phyloP scores from a whole-genome alignment of 1,140 invertebrate species.

The Drosophila willistoni region DNA sequence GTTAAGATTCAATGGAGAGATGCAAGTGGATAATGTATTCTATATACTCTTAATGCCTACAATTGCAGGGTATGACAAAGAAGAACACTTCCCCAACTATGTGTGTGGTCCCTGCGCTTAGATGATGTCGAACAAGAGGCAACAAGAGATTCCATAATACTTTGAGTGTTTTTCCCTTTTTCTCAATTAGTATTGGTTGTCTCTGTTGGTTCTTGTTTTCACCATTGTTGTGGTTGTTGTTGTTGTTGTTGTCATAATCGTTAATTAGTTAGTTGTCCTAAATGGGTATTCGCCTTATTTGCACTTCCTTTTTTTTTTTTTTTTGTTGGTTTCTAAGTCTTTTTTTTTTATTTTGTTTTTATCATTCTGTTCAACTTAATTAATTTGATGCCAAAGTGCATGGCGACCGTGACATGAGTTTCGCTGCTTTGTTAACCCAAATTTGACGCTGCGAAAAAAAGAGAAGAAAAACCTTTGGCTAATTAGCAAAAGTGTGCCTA shows the following conservation, averaged over 20 bases:
- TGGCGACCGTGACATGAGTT: conserved; percentile 8
- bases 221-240: conserved; percentile 48
- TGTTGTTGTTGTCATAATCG: conserved; percentile 59
- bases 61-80: background rate
- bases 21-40: no score
- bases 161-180: background rate
- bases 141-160: background rate
- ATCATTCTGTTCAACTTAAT: conserved; percentile 64
- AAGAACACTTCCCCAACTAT: background rate
- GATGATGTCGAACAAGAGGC: background rate
- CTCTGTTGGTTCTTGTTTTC: background rate
- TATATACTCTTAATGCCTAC: background rate
- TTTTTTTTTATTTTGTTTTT: conserved; percentile 8
- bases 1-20: no score
- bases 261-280: conserved; percentile 59
- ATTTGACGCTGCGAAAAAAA: conserved; percentile 59
- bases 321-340: background rate
- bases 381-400: conserved; percentile 70
- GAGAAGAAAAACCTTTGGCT: conserved; percentile 45
- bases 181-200: background rate
- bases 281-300: conserved; percentile 50
- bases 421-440: conserved; percentile 65
- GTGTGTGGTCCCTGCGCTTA: conserved; percentile 1
- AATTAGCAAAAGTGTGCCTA: conserved; percentile 72
- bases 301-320: conserved; percentile 7